phyloP scores from a whole-genome alignment of 2,888 invertebrate genomes.

The Drosophila dives region DNA sequence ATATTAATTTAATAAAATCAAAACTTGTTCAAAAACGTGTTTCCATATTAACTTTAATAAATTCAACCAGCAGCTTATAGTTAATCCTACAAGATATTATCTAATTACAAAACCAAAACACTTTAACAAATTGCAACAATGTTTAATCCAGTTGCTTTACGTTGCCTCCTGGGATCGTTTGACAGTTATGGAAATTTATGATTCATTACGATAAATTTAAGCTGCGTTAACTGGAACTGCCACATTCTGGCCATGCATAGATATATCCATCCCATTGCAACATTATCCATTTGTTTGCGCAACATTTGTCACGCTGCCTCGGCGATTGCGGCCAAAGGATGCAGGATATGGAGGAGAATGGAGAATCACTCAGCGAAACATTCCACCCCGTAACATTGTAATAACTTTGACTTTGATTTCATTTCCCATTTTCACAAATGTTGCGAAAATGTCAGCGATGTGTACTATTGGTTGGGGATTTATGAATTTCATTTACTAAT shows the following conservation, averaged over 20 bases:
- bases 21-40: not conserved
- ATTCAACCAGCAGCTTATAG: not conserved
- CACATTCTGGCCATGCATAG: constrained; percentile 22
- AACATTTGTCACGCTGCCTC: constrained; percentile 74
- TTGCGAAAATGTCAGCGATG: constrained; percentile 59
- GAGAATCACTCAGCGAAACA: constrained; percentile 49
- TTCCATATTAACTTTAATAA: not conserved
- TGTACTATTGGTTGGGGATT: constrained; percentile 45
- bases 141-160: constrained; percentile 42
- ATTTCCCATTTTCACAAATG: constrained; percentile 63
- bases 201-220: constrained; percentile 64
- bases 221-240: constrained; percentile 38
- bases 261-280: constrained; percentile 36
- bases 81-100: constrained; percentile 38
- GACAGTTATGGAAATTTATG: constrained; percentile 79
- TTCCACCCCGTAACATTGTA: constrained; percentile 62
- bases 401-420: constrained; percentile 68
- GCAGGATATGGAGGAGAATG: constrained; percentile 39
- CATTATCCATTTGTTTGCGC: constrained; percentile 78
- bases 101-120: constrained; percentile 53
- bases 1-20: not conserved
- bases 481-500: constrained; percentile 81
- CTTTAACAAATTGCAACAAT: constrained; percentile 51
- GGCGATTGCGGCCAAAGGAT: constrained; percentile 31
- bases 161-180: constrained; percentile 45